These are phyloP conservation scores for Acipenser transmontanus DNA, from an alignment of 2,797 vertebrate species.

Conservation along the genomic window DNA sequence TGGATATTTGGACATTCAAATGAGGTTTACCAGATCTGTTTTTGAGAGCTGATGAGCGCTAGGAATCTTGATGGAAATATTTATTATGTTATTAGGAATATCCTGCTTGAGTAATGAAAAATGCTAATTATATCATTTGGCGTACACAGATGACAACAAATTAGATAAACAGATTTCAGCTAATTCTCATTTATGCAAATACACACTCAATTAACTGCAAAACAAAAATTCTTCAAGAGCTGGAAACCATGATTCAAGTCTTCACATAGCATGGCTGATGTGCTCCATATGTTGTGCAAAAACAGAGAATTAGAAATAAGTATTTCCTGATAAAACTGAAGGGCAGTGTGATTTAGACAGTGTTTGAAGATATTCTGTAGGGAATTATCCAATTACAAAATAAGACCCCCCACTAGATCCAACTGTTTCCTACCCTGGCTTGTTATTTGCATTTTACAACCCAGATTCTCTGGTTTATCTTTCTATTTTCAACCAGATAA, in stretches of 20 bases:
- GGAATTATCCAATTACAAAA: too few species aligned
- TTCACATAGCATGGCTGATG: background rate
- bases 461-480: too few species aligned
- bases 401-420: too few species aligned
- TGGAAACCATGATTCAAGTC: conserved; percentile 2
- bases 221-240: conserved; percentile 10
- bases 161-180: conserved; percentile 2
- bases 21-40: too few species aligned
- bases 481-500: too few species aligned
- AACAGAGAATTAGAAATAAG: background rate
- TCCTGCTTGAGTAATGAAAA: background rate
- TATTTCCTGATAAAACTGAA: background rate
- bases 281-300: conserved; percentile 2
- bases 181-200: conserved; percentile 11
- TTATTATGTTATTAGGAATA: conserved; percentile 1
- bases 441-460: too few species aligned
- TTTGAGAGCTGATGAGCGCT: too few species aligned
- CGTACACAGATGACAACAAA: background rate
- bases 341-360: too few species aligned
- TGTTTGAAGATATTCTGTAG: too few species aligned
- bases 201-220: conserved; percentile 3
- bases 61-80: background rate
- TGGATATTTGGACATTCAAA: too few species aligned
- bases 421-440: too few species aligned
- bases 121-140: conserved; percentile 2